A percentile compares a stretch with the other conserved stretches of the same genome.
Conservation (phyloP, 2,888 invertebrate species). For the Euclidia mi region DNA sequence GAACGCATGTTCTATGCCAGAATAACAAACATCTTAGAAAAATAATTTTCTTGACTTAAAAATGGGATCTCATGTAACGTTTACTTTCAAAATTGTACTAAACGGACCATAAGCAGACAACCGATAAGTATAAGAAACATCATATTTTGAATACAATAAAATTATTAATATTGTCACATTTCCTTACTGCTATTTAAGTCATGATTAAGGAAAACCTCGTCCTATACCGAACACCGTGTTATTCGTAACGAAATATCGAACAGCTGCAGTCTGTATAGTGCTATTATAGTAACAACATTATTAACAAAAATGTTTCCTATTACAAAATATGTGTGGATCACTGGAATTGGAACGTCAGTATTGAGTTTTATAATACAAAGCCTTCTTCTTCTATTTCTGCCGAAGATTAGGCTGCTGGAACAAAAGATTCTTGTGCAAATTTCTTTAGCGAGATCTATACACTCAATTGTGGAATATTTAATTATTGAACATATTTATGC, state of each 20-base stretch:
- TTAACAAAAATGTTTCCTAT: slow-evolving; percentile 6
- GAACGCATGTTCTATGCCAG: no score
- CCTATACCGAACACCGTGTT: not conserved
- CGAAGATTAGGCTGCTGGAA: slow-evolving; percentile 9
- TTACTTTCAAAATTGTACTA: no score
- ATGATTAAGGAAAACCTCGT: slow-evolving; percentile 9
- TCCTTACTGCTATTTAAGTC: not conserved
- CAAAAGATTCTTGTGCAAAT: slow-evolving; percentile 13
- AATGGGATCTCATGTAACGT: no score
- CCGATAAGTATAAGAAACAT: no score
- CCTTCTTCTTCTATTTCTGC: not conserved
- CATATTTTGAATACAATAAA: no score
- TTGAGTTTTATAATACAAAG: slow-evolving; percentile 8
- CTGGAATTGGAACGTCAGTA: slow-evolving; percentile 6
- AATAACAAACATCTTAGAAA: no score
- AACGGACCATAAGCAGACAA: no score
- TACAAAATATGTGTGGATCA: slow-evolving; percentile 11
- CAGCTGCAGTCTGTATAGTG: slow-evolving; percentile 7
- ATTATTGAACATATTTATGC: slow-evolving; percentile 12
- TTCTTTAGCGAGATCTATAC: slow-evolving; percentile 8
- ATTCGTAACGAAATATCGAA: not conserved
- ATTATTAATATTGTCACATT: no score
- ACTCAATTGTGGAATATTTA: slow-evolving; percentile 15
- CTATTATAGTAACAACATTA: not conserved
- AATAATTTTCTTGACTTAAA: no score